A percentile compares a stretch with the other conserved stretches of the same genome.
Evolutionary conservation across 2,888 invertebrate genomes (phyloP).

Genomic region (Calameuta pallipes): DNA sequence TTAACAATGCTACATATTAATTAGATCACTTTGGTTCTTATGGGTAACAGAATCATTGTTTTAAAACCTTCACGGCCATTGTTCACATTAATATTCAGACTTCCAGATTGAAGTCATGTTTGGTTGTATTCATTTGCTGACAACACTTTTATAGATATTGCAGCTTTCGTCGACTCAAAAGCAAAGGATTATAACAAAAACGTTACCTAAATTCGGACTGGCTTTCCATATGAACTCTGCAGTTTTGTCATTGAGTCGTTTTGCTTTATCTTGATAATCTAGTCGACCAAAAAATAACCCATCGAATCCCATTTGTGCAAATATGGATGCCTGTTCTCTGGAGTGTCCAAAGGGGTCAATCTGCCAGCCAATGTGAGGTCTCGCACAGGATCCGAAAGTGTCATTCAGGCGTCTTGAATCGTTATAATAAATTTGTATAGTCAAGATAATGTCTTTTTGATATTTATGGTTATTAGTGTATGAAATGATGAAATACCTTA

Average conservation of each 20-base stretch:
- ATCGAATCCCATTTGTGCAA: conserved; percentile 89
- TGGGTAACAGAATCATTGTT: too few relatives aligned
- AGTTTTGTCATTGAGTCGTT: conserved; percentile 70
- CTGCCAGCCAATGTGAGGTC: conserved; percentile 83
- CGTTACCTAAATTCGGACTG: conserved; percentile 76
- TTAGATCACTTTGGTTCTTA: too few relatives aligned
- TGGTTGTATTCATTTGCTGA: not conserved
- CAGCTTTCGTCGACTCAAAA: not conserved
- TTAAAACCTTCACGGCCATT: too few relatives aligned
- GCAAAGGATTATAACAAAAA: conserved; percentile 16
- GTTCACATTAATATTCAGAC: too few relatives aligned
- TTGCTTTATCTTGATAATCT: conserved; percentile 85
- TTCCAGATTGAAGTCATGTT: not conserved
- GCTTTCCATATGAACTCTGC: conserved; percentile 90
- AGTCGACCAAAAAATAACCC: conserved; percentile 88
- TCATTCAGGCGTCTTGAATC: conserved; percentile 68
- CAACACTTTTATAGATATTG: too few relatives aligned
- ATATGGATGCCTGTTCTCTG: conserved; percentile 84
- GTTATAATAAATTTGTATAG: not conserved
- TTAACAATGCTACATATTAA: too few relatives aligned
- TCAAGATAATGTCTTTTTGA: not conserved
- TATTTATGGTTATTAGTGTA: not conserved
- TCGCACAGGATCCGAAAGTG: conserved; percentile 78
- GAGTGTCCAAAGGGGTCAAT: conserved; percentile 91
- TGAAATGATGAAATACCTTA: conserved; percentile 67